These are phyloP conservation scores for Cheilosia variabilis DNA, from an alignment of 2,888 invertebrate genomes.

Conservation along the genomic window DNA sequence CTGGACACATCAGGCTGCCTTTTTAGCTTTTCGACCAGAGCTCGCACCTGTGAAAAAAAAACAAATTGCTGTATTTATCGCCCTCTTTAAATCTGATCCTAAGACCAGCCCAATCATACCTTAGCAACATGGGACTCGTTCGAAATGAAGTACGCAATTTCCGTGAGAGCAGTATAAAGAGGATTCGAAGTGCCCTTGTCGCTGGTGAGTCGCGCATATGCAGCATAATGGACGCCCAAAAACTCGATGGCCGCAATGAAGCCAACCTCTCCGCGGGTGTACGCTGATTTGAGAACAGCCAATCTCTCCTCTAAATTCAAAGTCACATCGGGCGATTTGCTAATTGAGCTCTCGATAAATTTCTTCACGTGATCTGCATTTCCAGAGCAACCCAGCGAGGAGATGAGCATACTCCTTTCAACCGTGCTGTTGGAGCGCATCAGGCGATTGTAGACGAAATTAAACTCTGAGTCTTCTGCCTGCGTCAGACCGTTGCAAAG, in stretches of 20 bases:
- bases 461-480: constrained; percentile 85
- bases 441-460: constrained; percentile 86
- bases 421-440: constrained; percentile 85
- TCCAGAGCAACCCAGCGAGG: constrained; percentile 87
- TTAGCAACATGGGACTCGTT: constrained; percentile 78
- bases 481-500: constrained; percentile 82
- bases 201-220: constrained; percentile 78
- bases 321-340: constrained; percentile 66
- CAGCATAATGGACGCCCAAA: constrained; percentile 82
- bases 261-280: constrained; percentile 82
- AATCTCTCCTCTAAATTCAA: constrained; percentile 79
- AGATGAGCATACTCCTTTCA: constrained; percentile 86
- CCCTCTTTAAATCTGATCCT: background rate
- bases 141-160: constrained; percentile 79
- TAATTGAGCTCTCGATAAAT: constrained; percentile 83
- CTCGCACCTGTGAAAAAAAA: constrained; percentile 75
- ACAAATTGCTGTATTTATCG: background rate
- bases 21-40: constrained; percentile 78
- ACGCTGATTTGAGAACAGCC: constrained; percentile 79
- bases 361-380: constrained; percentile 85
- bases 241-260: constrained; percentile 85
- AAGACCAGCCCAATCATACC: constrained; percentile 71
- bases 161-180: constrained; percentile 78
- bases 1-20: constrained; percentile 72
- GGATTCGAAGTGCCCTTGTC: constrained; percentile 79